phyloP scores from a whole-genome alignment of 2,888 invertebrate species.

The Synergus gifuensis region DNA sequence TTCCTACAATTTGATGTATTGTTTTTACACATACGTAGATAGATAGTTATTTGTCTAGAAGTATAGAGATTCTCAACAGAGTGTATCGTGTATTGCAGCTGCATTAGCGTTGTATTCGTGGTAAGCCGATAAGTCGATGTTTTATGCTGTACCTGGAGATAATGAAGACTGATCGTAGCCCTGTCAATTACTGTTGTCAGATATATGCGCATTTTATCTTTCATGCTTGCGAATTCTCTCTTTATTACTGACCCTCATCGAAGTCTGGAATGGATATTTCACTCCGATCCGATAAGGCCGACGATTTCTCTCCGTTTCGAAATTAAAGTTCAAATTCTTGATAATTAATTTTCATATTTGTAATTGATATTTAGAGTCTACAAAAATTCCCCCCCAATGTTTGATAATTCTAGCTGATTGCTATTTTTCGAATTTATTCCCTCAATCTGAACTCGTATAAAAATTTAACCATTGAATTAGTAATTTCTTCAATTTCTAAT shows the following conservation, averaged over 20 bases:
- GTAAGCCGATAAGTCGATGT: slow-evolving; percentile 54
- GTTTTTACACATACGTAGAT: not conserved
- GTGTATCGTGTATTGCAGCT: slow-evolving; percentile 14
- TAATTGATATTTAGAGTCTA: not conserved
- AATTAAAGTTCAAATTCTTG: slow-evolving; percentile 27
- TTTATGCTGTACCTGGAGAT: slow-evolving; percentile 57
- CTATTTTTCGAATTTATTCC: no score
- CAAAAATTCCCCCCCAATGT: not conserved
- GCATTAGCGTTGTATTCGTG: slow-evolving; percentile 5
- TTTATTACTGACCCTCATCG: slow-evolving; percentile 40
- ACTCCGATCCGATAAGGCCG: slow-evolving; percentile 8
- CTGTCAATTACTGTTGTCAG: slow-evolving; percentile 58
- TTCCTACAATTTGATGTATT: slow-evolving; percentile 15
- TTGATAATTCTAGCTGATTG: no score
- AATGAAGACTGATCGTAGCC: slow-evolving; percentile 62
- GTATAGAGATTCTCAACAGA: not conserved
- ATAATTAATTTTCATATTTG: slow-evolving; percentile 24
- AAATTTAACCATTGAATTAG: no score
- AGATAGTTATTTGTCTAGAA: not conserved
- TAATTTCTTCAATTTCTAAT: no score
- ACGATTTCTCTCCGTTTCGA: slow-evolving; percentile 24
- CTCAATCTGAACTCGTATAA: no score
- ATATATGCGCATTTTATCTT: slow-evolving; percentile 35
- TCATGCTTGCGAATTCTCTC: slow-evolving; percentile 27
- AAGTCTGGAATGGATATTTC: slow-evolving; percentile 38